Base-by-base conservation (phyloP, 2,888 invertebrate species). In the Ethmia dodecea region DNA sequence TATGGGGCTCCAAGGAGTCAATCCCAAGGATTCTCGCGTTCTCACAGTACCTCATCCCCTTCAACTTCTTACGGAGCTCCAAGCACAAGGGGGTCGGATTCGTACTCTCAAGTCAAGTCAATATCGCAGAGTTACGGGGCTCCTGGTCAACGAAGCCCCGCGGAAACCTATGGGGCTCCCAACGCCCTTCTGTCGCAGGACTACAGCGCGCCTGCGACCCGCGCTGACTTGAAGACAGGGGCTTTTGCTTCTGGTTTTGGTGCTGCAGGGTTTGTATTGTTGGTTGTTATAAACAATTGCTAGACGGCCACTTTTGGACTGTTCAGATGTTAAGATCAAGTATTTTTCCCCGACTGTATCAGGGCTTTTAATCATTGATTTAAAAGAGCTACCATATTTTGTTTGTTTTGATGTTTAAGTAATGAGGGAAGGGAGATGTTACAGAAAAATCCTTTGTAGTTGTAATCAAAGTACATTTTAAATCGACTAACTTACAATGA, bases 161-260 rank as follows among this genome's bases (percentile, higher is more conserved):
- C 68, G 1, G 67, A 68, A 13, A 55, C 60, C 0, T 75, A 74
- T 40, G 86, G 84, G 22, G 80, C 78, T 18, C 87, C 88, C 8
- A 69, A 70, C 33, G 47, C 58, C 3, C 46, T 45, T 11, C 13
- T 61, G 3, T 79, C 86, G 31, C 72, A 78, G 35, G 79, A 78
- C 36, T 88, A 88, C 42, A 87, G 86, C 18, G 78, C 73, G 6
- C 26, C 26, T 10, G 63, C 76, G 14, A 43, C 46, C 28, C 52
- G 60, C 12, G 56, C 51, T 13, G 45, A 40, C 10, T 74, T 83
- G 28, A 88, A 86, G 43, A 73, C 74, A 6, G 54, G 55, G 38
- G 73, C 70, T 9, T 49, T 63, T 12, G 55, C 63, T 12, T 65
- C 75, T 2, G 61, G 70, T 3, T 89, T 80, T 54, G 73, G 65